These are phyloP conservation scores for Pelusios castaneus DNA, from an alignment of 2,113 vertebrate species.

Conservation along the genomic window DNA sequence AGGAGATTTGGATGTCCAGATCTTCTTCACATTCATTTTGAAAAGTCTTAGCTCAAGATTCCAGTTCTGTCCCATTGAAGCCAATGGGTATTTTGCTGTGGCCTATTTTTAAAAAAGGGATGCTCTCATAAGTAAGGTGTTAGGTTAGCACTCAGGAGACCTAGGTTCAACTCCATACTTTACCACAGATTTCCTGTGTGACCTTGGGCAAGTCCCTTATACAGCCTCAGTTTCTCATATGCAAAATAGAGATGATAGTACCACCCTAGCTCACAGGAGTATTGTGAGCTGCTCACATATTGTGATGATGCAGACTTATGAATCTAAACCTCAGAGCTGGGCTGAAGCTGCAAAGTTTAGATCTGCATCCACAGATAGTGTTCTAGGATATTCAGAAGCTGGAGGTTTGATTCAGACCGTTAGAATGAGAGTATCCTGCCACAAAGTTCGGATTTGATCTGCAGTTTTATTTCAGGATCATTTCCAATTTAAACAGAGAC, in stretches of 20 bases:
- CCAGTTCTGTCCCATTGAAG: background rate
- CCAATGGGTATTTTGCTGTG: background rate
- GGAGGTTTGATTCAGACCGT: background rate
- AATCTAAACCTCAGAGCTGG: background rate
- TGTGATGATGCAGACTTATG: background rate
- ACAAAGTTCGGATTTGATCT: background rate
- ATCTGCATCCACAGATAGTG: background rate
- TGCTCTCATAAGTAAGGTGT: background rate
- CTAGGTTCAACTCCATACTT: background rate
- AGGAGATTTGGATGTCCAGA: background rate
- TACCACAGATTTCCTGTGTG: background rate
- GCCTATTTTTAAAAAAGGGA: background rate
- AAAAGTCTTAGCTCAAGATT: background rate
- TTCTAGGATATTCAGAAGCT: background rate
- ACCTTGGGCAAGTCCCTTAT: background rate
- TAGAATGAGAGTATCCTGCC: background rate
- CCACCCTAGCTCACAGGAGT: background rate
- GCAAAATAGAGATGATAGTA: background rate
- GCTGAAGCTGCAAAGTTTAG: background rate
- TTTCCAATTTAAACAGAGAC: background rate
- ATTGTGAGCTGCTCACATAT: background rate
- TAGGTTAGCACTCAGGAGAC: background rate
- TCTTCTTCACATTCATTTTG: background rate
- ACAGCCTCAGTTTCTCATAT: background rate
- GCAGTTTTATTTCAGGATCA: background rate